Conservation (phyloP, 2,888 invertebrate genomes). For the Patella caerulea region DNA sequence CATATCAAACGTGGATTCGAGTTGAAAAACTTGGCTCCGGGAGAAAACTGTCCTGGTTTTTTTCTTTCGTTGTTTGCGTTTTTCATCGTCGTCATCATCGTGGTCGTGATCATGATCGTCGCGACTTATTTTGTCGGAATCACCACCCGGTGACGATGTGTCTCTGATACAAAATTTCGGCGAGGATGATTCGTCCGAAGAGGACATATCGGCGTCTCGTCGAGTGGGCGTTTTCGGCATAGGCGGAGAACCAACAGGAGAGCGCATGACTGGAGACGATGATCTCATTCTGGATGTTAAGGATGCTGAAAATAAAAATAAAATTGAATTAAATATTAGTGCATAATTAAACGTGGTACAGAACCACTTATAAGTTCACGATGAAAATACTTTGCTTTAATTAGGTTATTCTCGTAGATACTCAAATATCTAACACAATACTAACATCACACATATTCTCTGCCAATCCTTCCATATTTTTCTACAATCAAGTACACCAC, state of each 20-base stretch:
- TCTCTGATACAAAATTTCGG: conserved; percentile 22
- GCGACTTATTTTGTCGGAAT: conserved; percentile 27
- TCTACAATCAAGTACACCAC: too few species aligned
- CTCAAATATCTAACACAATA: too few species aligned
- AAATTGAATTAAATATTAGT: not conserved
- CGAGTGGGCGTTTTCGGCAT: conserved; percentile 13
- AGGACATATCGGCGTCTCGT: conserved; percentile 14
- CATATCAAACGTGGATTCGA: conserved; percentile 72
- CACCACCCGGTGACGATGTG: conserved; percentile 17
- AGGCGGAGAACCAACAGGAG: not conserved
- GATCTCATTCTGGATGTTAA: not conserved
- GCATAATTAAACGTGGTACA: too few species aligned
- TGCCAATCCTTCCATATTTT: too few species aligned
- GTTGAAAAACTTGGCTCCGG: conserved; percentile 71
- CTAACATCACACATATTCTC: too few species aligned
- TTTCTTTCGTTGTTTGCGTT: conserved; percentile 68
- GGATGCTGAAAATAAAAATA: conserved; percentile 1
- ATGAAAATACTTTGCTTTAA: too few species aligned
- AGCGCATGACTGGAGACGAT: not conserved
- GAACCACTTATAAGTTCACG: too few species aligned
- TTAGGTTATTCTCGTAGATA: too few species aligned
- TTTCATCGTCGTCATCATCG: conserved; percentile 55
- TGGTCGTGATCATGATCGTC: conserved; percentile 21
- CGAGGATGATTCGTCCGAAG: conserved; percentile 24
- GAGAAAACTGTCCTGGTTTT: conserved; percentile 72